phyloP scores from a whole-genome alignment of 2,797 vertebrate genomes.

The Ceryle rudis region DNA sequence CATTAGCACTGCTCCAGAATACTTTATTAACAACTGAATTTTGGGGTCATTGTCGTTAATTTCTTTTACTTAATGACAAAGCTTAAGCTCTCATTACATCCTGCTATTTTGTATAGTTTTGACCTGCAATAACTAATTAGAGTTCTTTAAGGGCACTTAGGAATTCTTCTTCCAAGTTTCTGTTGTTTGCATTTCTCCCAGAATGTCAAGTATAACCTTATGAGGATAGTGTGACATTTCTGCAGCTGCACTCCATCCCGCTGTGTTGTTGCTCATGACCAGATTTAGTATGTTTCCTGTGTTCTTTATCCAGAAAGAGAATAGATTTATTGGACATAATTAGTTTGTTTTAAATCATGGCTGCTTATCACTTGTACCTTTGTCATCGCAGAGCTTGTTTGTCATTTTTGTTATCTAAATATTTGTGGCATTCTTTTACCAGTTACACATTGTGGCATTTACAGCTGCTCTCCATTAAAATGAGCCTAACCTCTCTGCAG shows the following conservation, averaged over 20 bases:
- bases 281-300: conserved; percentile 33
- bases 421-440: conserved; percentile 8
- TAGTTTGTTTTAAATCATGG: conserved; percentile 32
- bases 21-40: not conserved
- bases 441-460: not conserved
- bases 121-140: conserved; percentile 5
- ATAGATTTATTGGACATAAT: conserved; percentile 30
- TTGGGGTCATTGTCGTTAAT: not conserved
- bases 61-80: not conserved
- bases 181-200: conserved; percentile 36
- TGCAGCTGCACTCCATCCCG: conserved; percentile 43
- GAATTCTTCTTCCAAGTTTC: conserved; percentile 40
- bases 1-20: not conserved
- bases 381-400: conserved; percentile 38
- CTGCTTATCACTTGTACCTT: conserved; percentile 48
- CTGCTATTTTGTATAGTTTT: not conserved
- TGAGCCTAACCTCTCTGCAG: not conserved
- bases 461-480: conserved; percentile 33
- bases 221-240: conserved; percentile 61
- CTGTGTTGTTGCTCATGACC: conserved; percentile 18
- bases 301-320: conserved; percentile 53
- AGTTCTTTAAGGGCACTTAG: not conserved
- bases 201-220: conserved; percentile 57
- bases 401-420: conserved; percentile 33
- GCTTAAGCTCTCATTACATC: not conserved